These are phyloP conservation scores for Leuciscus waleckii DNA, from an alignment of 2,797 vertebrate species.

Conservation along the genomic window DNA sequence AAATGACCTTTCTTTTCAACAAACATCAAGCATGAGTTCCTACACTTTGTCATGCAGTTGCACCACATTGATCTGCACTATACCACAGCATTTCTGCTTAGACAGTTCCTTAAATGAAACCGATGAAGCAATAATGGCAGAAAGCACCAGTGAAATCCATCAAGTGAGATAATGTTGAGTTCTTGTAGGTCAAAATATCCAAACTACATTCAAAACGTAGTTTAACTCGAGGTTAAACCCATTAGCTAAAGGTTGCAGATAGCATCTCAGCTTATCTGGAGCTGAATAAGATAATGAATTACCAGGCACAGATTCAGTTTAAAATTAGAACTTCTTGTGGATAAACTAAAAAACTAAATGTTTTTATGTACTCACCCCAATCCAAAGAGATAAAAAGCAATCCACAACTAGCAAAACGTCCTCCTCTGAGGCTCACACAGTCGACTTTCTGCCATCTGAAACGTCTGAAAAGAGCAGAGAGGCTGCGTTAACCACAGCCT, in stretches of 20 bases:
- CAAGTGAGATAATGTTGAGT: not conserved
- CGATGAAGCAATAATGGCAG: slow-evolving; percentile 1
- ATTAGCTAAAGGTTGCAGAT: not conserved
- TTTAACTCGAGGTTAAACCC: not conserved
- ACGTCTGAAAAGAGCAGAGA: not conserved
- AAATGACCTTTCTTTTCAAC: not conserved
- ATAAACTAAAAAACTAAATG: not conserved
- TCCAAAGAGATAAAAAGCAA: not conserved
- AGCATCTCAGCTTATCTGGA: slow-evolving; percentile 6
- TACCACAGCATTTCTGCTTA: slow-evolving; percentile 4
- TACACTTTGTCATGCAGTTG: not conserved
- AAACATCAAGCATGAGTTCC: not conserved
- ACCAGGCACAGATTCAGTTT: not conserved
- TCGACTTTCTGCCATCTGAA: not conserved
- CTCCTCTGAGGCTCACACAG: not conserved
- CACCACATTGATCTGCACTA: not conserved
- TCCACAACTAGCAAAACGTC: not conserved
- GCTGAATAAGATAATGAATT: not conserved
- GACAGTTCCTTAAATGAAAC: slow-evolving; percentile 23
- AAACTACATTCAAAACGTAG: not conserved
- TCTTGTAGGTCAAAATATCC: no score
- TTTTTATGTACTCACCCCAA: slow-evolving; percentile 3
- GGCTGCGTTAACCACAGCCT: slow-evolving; percentile 36
- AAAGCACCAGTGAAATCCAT: not conserved
- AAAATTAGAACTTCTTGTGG: not conserved